Evolutionary conservation across 2,113 vertebrate genomes (phyloP), one percentile per base, ranked within the genome.

Genomic region (Corynorhinus townsendii): DNA sequence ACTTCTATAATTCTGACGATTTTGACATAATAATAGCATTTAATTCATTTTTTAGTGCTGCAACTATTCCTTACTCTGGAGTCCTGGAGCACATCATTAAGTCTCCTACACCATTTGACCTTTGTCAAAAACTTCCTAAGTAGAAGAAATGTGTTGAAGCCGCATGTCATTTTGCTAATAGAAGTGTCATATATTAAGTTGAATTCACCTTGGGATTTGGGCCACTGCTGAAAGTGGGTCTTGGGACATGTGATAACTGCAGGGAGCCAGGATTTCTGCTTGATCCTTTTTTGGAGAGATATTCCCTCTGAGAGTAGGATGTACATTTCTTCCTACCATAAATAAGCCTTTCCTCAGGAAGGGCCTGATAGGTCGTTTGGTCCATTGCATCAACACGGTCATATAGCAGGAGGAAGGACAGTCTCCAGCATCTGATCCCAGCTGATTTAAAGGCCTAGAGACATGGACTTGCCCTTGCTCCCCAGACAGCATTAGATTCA

Each of bases 91-190:
- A 93, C 22, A 45, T 93, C 20, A 47, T 26, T 75, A 33, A 93
- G 40, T 91, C 89, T 62, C 80, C 20, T 69, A 86, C 49, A 76
- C 77, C 4, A 1, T 79, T 83, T 96, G 93, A 95, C 93, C 91
- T 94, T 93, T 93, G 85, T 94, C 73, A 95, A 54, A 93, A 93
- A 92, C 84, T 92, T 96, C 92, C 45, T 85, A 73, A 95, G 81
- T 77, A 45, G 38, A 91, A 94, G 64, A 84, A 79, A 92, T 80
- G 33, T 92, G 83, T 73, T 28, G 49, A 94, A 95, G 84, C 43
- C 22, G 38, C 94, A 80, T 30, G 43, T 84, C 62, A 20, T 80
- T 86, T 86, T 47, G 64, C 69, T 96, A 93, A 91, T 84, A 35
- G 52, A 91, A 89, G 43, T 86, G 71, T 89, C 89, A 68, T 85